Evolutionary conservation across 2,113 vertebrate species (phyloP).

Genomic region (Mustelus asterias): DNA sequence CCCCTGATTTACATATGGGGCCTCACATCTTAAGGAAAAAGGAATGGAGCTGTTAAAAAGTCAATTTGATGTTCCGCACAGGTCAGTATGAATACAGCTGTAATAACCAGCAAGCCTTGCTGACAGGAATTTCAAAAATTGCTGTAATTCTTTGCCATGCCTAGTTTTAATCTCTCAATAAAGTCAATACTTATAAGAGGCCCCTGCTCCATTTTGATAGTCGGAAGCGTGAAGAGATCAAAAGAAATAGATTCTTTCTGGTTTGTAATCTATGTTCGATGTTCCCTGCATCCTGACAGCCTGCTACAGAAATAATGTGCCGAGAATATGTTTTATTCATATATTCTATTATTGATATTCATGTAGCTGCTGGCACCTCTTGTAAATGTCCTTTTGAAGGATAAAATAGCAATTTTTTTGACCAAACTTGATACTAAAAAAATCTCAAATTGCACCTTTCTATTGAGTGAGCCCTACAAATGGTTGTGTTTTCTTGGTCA

Average conservation of each 20-base stretch:
- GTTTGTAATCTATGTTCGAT: conserved; percentile 12
- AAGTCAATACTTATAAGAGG: background rate
- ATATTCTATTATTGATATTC: background rate
- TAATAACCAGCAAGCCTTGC: background rate
- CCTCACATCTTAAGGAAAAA: background rate
- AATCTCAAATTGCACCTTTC: background rate
- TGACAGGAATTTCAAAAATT: conserved; percentile 13
- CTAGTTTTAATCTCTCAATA: conserved; percentile 8
- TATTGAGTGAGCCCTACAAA: background rate
- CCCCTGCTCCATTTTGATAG: conserved; percentile 24
- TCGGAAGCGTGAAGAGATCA: background rate
- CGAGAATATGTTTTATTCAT: conserved; percentile 18
- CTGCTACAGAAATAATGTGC: background rate
- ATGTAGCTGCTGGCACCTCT: background rate
- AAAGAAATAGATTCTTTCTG: conserved; percentile 7
- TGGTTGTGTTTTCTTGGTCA: background rate
- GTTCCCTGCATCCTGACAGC: background rate
- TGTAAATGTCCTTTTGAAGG: conserved; percentile 17
- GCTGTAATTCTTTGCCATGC: background rate
- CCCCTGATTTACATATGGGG: background rate
- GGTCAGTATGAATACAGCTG: background rate
- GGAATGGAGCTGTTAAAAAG: background rate
- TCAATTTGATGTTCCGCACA: background rate
- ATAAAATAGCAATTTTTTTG: conserved; percentile 27
- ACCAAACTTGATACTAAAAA: background rate